Percentiles rank a stretch among this genome's conserved stretches.
phyloP scores from a whole-genome alignment of 1,140 invertebrate species.

The Sycophila sp. region DNA sequence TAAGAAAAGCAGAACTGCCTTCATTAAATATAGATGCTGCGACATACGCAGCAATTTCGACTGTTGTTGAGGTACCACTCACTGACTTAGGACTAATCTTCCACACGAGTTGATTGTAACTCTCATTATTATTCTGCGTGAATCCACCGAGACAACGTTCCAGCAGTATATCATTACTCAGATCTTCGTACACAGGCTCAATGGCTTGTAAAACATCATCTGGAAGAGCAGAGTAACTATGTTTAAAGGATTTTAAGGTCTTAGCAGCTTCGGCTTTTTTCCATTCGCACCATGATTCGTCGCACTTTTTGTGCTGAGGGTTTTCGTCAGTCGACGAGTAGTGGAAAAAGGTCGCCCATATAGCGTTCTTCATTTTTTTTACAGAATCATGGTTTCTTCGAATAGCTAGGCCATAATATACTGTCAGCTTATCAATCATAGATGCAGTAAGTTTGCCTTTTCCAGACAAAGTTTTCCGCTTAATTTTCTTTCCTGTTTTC shows the following conservation, averaged over 20 bases:
- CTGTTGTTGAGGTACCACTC: slow-evolving; percentile 13
- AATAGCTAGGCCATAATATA: slow-evolving; percentile 43
- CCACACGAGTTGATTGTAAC: slow-evolving; percentile 34
- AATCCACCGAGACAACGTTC: slow-evolving; percentile 41
- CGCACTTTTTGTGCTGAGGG: slow-evolving; percentile 40
- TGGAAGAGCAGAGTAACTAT: slow-evolving; percentile 27
- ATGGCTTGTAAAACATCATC: slow-evolving; percentile 36
- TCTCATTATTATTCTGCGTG: slow-evolving; percentile 46
- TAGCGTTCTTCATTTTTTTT: slow-evolving; percentile 37
- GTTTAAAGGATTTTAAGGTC: slow-evolving; percentile 39
- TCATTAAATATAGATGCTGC: slow-evolving; percentile 34
- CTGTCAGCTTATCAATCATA: slow-evolving; percentile 38
- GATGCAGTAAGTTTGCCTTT: slow-evolving; percentile 27
- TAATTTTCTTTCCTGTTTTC: slow-evolving; percentile 5
- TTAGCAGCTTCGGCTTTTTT: slow-evolving; percentile 42
- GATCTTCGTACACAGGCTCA: slow-evolving; percentile 35
- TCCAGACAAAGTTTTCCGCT: background rate
- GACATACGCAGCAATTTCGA: slow-evolving; percentile 38
- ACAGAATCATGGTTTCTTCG: slow-evolving; percentile 35
- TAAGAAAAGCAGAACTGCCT: slow-evolving; percentile 20
- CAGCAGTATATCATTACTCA: slow-evolving; percentile 37
- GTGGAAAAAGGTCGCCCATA: slow-evolving; percentile 39
- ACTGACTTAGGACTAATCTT: slow-evolving; percentile 39
- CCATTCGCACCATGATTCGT: slow-evolving; percentile 51
- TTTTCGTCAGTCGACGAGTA: slow-evolving; percentile 40